Conservation (phyloP, 2,113 vertebrate species). For the Smithornis capensis region DNA sequence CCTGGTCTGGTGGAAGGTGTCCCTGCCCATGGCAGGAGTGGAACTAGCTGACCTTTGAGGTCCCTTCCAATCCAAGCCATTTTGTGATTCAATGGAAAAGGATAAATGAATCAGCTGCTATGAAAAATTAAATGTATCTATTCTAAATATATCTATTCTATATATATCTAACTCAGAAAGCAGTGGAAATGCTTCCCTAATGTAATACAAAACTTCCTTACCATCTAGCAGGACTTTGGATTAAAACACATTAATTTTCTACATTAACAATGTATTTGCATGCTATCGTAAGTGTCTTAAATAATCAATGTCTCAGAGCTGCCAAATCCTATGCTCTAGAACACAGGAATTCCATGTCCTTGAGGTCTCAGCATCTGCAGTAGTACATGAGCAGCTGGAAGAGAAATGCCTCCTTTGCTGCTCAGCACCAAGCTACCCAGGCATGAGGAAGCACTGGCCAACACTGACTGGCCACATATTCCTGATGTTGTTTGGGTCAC, state of each 20-base stretch:
- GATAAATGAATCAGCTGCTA: background rate
- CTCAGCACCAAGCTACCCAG: accelerated
- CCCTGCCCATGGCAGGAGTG: background rate
- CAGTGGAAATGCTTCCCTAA: background rate
- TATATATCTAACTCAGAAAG: background rate
- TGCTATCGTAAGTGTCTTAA: background rate
- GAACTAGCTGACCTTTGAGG: background rate
- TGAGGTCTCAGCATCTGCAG: background rate
- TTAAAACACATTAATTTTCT: background rate
- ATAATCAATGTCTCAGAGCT: background rate
- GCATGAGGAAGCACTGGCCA: background rate
- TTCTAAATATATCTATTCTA: too few relatives aligned
- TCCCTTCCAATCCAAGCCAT: background rate
- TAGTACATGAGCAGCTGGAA: background rate
- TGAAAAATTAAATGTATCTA: background rate
- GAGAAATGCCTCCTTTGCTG: background rate
- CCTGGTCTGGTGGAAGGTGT: background rate
- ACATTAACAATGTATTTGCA: background rate
- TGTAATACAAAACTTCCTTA: background rate
- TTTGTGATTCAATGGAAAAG: background rate
- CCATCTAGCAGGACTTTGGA: background rate
- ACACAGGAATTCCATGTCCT: background rate
- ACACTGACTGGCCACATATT: background rate
- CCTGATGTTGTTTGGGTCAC: background rate
- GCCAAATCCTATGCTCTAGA: background rate